Base-by-base conservation (phyloP, 2,797 vertebrate genomes). In the Channa striata region DNA sequence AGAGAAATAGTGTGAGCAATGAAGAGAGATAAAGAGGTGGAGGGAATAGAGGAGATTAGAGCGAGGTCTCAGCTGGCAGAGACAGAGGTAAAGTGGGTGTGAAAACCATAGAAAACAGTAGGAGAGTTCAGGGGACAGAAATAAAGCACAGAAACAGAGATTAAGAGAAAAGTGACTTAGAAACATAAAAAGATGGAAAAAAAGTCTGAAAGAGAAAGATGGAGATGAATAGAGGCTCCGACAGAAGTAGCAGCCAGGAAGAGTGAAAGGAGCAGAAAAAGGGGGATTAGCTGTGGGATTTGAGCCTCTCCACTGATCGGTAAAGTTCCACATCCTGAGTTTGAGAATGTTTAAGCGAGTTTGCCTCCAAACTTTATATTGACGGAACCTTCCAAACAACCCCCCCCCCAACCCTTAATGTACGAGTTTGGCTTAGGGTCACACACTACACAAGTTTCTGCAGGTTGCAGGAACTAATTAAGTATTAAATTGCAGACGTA, bases 241-340 rank as follows among this genome's bases (percentile, higher is more conserved):
- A 78, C 56, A 77, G 59, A 77, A 61, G 82, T 30, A 58, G 52
- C 53, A 74, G 62, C 59, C 46, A 53, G 44, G 62, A 67, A 75
- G 39, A 67, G 65, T 67, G 65, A 80, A 73, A 63, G 42, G 54
- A 77, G 77, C 44, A 77, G 68, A 76, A 78, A 78, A 81, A 56
- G 14, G 65, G 85, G 84, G 78, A 84, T 88, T 89, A 85, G 58
- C 63, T 83, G 43, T 76, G 78, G 82, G 81, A 85, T 82, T 87
- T 85, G 68, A 83, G 78, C 71, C 79, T 83, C 67, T 85, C 49
- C 56, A 74, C 49, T 86, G 78, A 81, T 87, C 49, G 23, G 70
- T 72, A 43, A 70, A 74, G 59, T 78, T 81, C 61, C 69, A 60
- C 59, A 70, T 72, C 65, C 40, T 77, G 59, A 83, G 36, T 77